A percentile compares a stretch with the other conserved stretches of the same genome.
Evolutionary conservation across 2,113 vertebrate genomes (phyloP).

Genomic region (Hylia prasina): DNA sequence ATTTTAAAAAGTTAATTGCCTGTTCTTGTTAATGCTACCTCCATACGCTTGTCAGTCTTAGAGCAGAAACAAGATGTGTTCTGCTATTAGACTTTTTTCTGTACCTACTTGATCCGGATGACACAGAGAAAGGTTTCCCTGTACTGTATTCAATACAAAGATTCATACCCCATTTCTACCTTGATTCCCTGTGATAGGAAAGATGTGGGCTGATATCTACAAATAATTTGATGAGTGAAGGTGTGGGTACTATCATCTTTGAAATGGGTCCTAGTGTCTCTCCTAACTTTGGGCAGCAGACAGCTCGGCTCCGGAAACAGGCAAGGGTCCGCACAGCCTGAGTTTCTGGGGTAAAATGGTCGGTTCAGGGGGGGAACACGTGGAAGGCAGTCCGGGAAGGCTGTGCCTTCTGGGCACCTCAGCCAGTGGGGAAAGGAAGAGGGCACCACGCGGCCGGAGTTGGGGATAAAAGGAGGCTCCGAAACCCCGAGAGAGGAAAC

Average conservation of each 20-base stretch:
- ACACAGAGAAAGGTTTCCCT: not conserved
- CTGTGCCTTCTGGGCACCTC: not conserved
- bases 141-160: not conserved
- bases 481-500: not conserved
- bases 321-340: not conserved
- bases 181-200: not conserved
- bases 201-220: not conserved
- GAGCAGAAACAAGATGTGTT: not conserved
- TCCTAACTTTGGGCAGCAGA: not conserved
- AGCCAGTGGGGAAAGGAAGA: not conserved
- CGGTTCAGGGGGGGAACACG: not conserved
- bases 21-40: not conserved
- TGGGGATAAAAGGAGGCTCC: not conserved
- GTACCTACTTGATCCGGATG: not conserved
- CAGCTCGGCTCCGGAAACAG: not conserved
- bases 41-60: not conserved
- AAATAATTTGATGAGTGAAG: not conserved
- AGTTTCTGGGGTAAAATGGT: not conserved
- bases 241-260: not conserved
- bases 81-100: not conserved
- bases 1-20: not conserved
- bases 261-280: not conserved
- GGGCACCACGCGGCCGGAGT: rapidly evolving
- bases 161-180: not conserved
- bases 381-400: not conserved